Evolutionary conservation across 2,113 vertebrate species (phyloP).

Genomic region (human (Homo sapiens)): DNA sequence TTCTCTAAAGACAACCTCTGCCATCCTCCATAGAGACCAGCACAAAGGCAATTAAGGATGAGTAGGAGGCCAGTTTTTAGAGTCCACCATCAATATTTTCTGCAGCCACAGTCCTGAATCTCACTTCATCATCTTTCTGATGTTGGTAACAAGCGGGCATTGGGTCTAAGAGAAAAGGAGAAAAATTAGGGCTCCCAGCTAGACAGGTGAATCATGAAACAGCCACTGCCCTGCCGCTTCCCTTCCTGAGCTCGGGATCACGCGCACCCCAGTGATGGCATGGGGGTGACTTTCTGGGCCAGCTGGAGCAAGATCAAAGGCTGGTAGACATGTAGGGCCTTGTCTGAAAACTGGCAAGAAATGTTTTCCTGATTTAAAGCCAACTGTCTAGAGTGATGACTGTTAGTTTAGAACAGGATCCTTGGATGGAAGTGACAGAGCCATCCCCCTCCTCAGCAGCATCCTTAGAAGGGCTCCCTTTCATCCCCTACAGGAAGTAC

Average conservation of each 20-base stretch:
- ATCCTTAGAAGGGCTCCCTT: not conserved
- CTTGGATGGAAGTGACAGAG: not conserved
- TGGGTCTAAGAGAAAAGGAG: constrained; percentile 22
- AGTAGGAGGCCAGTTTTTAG: not conserved
- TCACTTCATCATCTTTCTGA: constrained; percentile 34
- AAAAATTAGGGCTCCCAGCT: constrained; percentile 52
- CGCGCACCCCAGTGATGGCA: not conserved
- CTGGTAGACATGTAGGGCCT: not conserved
- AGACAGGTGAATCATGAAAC: not conserved
- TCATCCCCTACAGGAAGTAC: not conserved
- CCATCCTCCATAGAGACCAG: constrained; percentile 1
- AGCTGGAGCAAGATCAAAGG: constrained; percentile 36
- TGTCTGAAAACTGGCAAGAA: not conserved
- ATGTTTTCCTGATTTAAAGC: constrained; percentile 22
- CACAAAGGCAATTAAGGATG: constrained; percentile 54
- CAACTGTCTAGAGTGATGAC: not conserved
- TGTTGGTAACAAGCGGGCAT: not conserved
- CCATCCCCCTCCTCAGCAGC: not conserved
- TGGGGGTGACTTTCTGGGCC: not conserved
- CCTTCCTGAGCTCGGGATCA: not conserved
- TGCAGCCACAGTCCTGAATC: constrained; percentile 37
- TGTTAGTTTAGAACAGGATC: not conserved
- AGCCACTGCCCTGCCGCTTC: not conserved
- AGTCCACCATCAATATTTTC: constrained; percentile 58
- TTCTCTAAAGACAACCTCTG: constrained; percentile 31